Conservation (phyloP, 2,113 vertebrate genomes). For the Chaetodon trifascialis region DNA sequence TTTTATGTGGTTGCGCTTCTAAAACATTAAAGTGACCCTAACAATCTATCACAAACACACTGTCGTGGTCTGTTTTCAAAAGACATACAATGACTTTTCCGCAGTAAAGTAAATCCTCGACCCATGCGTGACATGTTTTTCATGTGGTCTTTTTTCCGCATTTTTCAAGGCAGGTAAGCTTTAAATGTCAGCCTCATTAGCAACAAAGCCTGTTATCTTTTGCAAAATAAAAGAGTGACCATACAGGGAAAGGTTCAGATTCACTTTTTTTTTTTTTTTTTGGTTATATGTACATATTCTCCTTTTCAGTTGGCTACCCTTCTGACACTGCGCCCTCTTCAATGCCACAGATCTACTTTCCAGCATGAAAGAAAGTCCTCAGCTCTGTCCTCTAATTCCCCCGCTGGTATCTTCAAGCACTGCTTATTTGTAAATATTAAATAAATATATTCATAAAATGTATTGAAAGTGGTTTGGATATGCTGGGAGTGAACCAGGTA, state of each 20-base stretch:
- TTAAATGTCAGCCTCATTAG: constrained; percentile 62
- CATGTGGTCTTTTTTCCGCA: not conserved
- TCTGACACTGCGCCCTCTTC: not conserved
- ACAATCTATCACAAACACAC: not conserved
- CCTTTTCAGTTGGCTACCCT: not conserved
- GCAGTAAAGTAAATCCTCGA: not conserved
- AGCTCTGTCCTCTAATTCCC: not conserved
- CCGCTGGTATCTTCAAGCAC: not conserved
- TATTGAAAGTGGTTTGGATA: no score
- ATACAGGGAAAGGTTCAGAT: not conserved
- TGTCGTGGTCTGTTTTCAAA: no score
- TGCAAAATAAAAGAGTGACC: constrained; percentile 9
- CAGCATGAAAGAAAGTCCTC: not conserved
- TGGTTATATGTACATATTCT: not conserved
- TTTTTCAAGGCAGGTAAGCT: not conserved
- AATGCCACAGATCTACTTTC: no score
- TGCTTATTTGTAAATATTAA: not conserved
- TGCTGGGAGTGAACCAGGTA: not conserved
- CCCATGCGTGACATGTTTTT: not conserved
- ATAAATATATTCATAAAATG: no score
- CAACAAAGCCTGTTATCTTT: constrained; percentile 11
- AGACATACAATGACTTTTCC: not conserved
- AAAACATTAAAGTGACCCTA: not conserved
- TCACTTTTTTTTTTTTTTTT: not conserved
- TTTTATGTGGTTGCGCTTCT: not conserved